Conservation (phyloP, 2,797 vertebrate species). For the Mycteria americana region DNA sequence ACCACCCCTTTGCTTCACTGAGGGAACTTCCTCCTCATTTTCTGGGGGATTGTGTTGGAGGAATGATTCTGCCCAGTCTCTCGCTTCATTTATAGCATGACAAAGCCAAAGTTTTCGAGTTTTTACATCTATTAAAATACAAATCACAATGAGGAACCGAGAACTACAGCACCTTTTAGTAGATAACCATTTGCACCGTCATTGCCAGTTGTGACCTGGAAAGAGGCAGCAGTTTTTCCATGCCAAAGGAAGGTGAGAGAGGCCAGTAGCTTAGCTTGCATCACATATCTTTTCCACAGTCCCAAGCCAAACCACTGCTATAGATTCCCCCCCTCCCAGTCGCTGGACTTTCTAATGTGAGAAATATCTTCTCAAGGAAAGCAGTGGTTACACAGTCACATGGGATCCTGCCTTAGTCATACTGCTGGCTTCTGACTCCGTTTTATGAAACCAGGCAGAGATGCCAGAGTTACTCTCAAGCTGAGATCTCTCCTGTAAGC, state of each 20-base stretch:
- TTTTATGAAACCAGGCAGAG: background rate
- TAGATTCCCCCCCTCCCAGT: conserved; percentile 19
- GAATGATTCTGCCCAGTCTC: background rate
- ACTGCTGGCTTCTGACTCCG: background rate
- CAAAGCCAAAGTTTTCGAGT: background rate
- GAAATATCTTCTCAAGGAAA: conserved; percentile 49
- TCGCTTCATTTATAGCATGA: background rate
- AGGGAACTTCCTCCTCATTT: background rate
- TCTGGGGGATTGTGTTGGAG: background rate
- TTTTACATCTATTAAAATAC: background rate
- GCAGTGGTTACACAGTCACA: conserved; percentile 22
- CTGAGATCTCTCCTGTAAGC: background rate
- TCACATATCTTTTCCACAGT: conserved; percentile 21
- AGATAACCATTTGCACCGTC: background rate
- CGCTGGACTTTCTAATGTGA: conserved; percentile 1
- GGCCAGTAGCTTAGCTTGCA: background rate
- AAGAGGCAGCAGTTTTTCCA: background rate
- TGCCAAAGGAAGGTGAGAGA: background rate
- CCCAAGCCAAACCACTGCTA: conserved; percentile 24
- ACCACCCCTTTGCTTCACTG: background rate
- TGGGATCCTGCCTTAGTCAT: conserved; percentile 47
- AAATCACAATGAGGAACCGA: background rate
- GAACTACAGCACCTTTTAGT: background rate
- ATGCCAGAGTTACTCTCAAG: conserved; percentile 13
- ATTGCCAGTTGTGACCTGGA: background rate